These are phyloP conservation scores for Petrocephalus schoutedeni DNA, from an alignment of 2,797 vertebrate genomes.

Conservation along the genomic window DNA sequence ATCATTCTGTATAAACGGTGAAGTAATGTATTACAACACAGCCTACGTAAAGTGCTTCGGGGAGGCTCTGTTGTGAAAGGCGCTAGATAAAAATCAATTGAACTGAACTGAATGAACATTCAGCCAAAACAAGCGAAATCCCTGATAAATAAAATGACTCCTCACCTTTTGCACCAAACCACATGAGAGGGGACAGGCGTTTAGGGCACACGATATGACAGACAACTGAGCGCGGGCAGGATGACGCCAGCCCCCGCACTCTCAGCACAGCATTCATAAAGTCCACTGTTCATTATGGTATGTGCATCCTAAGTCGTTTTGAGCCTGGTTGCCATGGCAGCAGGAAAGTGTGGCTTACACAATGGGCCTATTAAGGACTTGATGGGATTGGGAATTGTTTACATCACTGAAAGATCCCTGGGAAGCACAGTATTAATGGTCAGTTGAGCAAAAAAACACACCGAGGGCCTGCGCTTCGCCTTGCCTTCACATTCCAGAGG, in stretches of 20 bases:
- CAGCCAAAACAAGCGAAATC: background rate
- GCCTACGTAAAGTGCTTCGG: background rate
- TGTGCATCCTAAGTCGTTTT: constrained; percentile 55
- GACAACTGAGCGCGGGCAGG: constrained; percentile 42
- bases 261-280: constrained; percentile 50
- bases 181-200: constrained; percentile 24
- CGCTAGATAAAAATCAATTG: background rate
- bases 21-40: background rate
- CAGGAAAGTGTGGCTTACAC: constrained; percentile 37
- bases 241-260: constrained; percentile 39
- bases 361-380: constrained; percentile 49
- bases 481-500: background rate
- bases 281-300: constrained; percentile 60
- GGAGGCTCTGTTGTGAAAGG: background rate
- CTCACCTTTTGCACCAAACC: constrained; percentile 9
- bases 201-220: constrained; percentile 40
- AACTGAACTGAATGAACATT: background rate
- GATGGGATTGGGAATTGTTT: constrained; percentile 38
- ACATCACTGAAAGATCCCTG: constrained; percentile 34
- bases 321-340: constrained; percentile 41
- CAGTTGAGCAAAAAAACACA: background rate
- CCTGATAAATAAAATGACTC: background rate
- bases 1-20: background rate
- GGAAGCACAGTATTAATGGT: constrained; percentile 37
- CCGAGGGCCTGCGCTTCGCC: background rate